Evolutionary conservation across 2,888 invertebrate species (phyloP).

Genomic region (Dromius quadrimaculatus): DNA sequence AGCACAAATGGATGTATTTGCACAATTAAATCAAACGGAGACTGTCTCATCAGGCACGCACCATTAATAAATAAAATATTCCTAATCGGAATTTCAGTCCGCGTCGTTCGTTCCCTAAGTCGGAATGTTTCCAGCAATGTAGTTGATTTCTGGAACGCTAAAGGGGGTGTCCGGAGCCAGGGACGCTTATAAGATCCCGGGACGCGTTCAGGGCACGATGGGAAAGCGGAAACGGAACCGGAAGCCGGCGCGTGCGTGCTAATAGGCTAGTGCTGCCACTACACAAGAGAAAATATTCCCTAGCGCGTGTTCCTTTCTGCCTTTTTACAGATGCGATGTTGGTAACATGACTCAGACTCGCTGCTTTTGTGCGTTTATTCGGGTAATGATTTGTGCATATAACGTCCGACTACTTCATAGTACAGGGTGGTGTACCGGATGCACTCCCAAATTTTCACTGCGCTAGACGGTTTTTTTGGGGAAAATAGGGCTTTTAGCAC

Average conservation of each 20-base stretch:
- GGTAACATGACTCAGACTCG: conserved; percentile 47
- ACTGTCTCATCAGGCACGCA: conserved; percentile 34
- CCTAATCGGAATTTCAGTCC: conserved; percentile 42
- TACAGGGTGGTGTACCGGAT: conserved; percentile 23
- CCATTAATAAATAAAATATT: conserved; percentile 49
- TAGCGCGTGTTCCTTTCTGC: conserved; percentile 42
- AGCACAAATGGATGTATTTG: conserved; percentile 44
- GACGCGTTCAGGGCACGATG: conserved; percentile 36
- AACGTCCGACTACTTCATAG: conserved; percentile 29
- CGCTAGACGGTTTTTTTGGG: conserved; percentile 9
- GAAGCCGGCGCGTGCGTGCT: conserved; percentile 66
- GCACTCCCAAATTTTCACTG: conserved; percentile 23
- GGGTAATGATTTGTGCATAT: conserved; percentile 50
- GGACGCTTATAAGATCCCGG: conserved; percentile 34
- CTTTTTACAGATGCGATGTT: conserved; percentile 45
- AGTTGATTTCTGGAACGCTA: not conserved
- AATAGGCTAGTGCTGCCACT: conserved; percentile 57
- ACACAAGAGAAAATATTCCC: conserved; percentile 48
- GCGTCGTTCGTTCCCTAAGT: conserved; percentile 23
- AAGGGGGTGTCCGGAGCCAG: not conserved
- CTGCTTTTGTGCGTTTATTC: conserved; percentile 47
- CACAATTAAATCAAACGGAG: conserved; percentile 47
- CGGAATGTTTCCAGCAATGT: not conserved
- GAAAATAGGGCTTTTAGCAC: conserved; percentile 14
- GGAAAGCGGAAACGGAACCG: conserved; percentile 63